These are phyloP conservation scores for Xylophagus ater DNA, from an alignment of 2,888 invertebrate species.

Conservation along the genomic window DNA sequence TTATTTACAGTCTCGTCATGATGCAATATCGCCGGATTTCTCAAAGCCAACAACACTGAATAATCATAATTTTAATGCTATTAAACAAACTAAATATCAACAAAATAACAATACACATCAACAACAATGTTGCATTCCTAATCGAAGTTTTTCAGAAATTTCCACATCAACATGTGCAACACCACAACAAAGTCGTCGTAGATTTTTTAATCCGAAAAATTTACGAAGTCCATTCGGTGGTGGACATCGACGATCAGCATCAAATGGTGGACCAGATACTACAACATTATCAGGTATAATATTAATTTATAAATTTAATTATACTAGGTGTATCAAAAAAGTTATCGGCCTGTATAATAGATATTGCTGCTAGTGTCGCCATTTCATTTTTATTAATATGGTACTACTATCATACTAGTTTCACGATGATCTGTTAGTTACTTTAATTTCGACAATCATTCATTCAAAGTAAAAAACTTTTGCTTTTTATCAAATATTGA, in stretches of 20 bases:
- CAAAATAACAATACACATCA: too few relatives aligned
- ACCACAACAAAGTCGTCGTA: conserved; percentile 57
- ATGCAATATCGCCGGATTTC: conserved; percentile 36
- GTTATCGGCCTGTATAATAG: background rate
- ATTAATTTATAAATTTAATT: too few relatives aligned
- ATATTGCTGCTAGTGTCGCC: background rate
- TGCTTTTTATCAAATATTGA: too few relatives aligned
- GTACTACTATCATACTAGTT: too few relatives aligned
- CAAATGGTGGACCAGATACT: conserved; percentile 47
- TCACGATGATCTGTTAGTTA: too few relatives aligned
- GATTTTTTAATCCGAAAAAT: conserved; percentile 72
- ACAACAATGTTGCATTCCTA: conserved; percentile 11
- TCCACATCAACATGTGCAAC: conserved; percentile 71
- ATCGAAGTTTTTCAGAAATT: conserved; percentile 37
- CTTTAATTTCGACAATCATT: too few relatives aligned
- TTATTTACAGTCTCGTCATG: conserved; percentile 30
- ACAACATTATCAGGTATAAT: conserved; percentile 61
- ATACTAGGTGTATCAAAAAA: too few relatives aligned
- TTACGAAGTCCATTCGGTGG: conserved; percentile 62
- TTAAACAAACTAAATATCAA: too few relatives aligned
- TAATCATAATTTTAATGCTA: conserved; percentile 24
- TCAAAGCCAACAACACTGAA: conserved; percentile 32
- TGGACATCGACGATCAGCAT: conserved; percentile 34
- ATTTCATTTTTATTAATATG: background rate
- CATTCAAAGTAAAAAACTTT: too few relatives aligned